These are phyloP conservation scores for Champsocephalus gunnari DNA, from an alignment of 2,797 vertebrate genomes.

Conservation along the genomic window DNA sequence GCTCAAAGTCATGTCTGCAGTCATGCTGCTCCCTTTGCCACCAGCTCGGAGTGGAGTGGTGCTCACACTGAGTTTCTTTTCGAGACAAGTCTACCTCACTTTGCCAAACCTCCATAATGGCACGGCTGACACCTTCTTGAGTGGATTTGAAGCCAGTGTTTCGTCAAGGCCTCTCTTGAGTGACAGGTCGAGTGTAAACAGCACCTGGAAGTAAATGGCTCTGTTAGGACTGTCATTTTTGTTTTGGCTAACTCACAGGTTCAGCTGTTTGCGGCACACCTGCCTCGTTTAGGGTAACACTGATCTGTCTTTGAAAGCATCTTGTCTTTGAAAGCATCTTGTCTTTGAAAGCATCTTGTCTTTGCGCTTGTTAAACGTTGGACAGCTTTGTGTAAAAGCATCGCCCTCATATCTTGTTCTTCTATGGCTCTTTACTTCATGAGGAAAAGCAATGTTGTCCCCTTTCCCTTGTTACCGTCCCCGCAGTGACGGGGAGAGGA, in stretches of 20 bases:
- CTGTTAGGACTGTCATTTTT: slow-evolving; percentile 51
- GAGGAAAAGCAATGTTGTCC: slow-evolving; percentile 47
- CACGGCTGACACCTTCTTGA: slow-evolving; percentile 42
- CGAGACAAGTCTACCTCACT: slow-evolving; percentile 44
- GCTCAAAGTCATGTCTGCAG: slow-evolving; percentile 35
- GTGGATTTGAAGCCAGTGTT: slow-evolving; percentile 44
- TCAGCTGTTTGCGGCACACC: slow-evolving; percentile 53
- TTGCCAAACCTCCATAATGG: slow-evolving; percentile 29
- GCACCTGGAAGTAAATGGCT: slow-evolving; percentile 59
- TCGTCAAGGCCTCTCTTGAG: slow-evolving; percentile 42
- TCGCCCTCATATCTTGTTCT: slow-evolving; percentile 35
- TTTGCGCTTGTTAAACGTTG: slow-evolving; percentile 49
- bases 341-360: slow-evolving; percentile 33
- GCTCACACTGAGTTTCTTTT: slow-evolving; percentile 34
- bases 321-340: slow-evolving; percentile 38
- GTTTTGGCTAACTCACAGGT: slow-evolving; percentile 40
- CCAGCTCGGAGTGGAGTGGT: slow-evolving; percentile 8
- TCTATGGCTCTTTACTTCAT: slow-evolving; percentile 43
- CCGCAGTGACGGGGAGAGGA: slow-evolving; percentile 58
- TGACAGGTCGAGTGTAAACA: slow-evolving; percentile 54
- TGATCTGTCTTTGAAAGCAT: slow-evolving; percentile 36
- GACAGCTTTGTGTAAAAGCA: slow-evolving; percentile 54
- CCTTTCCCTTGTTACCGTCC: slow-evolving; percentile 28
- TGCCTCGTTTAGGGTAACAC: slow-evolving; percentile 26
- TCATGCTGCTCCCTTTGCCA: slow-evolving; percentile 27